phyloP scores from a whole-genome alignment of 2,888 invertebrate species.

The Leptopilina syphax region DNA sequence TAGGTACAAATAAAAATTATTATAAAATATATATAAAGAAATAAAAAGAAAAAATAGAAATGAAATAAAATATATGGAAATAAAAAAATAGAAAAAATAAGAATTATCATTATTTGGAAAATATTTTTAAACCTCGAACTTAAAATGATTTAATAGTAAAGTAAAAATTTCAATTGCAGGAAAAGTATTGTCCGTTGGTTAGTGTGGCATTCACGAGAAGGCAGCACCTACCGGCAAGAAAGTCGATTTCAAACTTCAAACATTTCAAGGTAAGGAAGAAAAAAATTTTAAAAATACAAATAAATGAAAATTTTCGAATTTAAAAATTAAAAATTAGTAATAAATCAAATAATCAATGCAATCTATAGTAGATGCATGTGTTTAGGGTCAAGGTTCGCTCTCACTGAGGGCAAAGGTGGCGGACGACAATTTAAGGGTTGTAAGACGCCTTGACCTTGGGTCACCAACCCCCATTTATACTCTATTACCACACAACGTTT shows the following conservation, averaged over 20 bases:
- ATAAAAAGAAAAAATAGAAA: no score
- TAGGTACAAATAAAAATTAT: no score
- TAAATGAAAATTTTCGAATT: no score
- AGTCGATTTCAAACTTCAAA: neutral
- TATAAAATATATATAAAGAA: no score
- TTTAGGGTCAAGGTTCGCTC: slow-evolving; percentile 69
- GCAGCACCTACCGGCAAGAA: slow-evolving; percentile 64
- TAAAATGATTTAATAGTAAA: neutral
- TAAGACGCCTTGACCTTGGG: slow-evolving; percentile 75
- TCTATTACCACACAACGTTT: slow-evolving; percentile 68
- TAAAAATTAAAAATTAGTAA: neutral
- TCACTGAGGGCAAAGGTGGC: slow-evolving; percentile 70
- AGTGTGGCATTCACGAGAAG: slow-evolving; percentile 54
- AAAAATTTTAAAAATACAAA: neutral
- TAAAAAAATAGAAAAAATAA: no score
- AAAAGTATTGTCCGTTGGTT: slow-evolving; percentile 62
- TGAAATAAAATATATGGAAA: no score
- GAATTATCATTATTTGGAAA: no score
- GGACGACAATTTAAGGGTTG: slow-evolving; percentile 74
- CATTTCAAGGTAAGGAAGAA: neutral
- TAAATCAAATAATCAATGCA: neutral
- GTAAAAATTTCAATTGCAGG: slow-evolving; percentile 22
- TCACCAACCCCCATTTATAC: slow-evolving; percentile 76
- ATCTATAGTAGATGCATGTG: neutral
- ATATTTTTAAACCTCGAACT: no score